phyloP scores from a whole-genome alignment of 2,797 vertebrate genomes.

The Paratrypauchen microcephalus region DNA sequence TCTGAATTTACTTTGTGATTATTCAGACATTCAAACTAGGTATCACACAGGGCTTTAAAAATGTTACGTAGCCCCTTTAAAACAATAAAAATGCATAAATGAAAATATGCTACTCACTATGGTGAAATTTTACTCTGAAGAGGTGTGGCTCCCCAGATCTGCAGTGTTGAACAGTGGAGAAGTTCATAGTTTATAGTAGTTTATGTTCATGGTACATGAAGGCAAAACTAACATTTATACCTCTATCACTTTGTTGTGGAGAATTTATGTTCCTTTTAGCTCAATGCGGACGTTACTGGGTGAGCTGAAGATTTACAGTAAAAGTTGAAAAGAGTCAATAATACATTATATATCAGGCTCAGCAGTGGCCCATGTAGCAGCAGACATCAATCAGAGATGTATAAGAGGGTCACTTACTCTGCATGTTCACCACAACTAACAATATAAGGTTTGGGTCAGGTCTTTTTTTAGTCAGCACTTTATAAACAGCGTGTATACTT shows the following conservation, averaged over 20 bases:
- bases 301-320: slow-evolving; percentile 32
- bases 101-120: too few relatives aligned
- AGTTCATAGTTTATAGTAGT: slow-evolving; percentile 5
- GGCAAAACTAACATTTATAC: slow-evolving; percentile 13
- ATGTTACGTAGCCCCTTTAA: too few relatives aligned
- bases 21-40: too few relatives aligned
- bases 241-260: slow-evolving; percentile 15
- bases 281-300: slow-evolving; percentile 14
- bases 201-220: slow-evolving; percentile 16
- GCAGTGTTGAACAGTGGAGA: too few relatives aligned
- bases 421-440: background rate
- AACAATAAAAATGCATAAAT: too few relatives aligned
- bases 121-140: too few relatives aligned
- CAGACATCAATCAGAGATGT: background rate
- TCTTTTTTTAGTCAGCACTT: background rate
- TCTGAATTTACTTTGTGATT: too few relatives aligned
- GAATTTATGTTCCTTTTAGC: background rate
- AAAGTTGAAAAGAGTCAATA: slow-evolving; percentile 30
- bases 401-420: slow-evolving; percentile 4
- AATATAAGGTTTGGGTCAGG: background rate
- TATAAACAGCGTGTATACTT: background rate
- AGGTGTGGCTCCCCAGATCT: too few relatives aligned
- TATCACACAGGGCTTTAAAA: too few relatives aligned
- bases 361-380: background rate
- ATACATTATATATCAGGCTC: background rate